phyloP scores from a whole-genome alignment of 2,113 vertebrate genomes.

The Dicentrarchus labrax region DNA sequence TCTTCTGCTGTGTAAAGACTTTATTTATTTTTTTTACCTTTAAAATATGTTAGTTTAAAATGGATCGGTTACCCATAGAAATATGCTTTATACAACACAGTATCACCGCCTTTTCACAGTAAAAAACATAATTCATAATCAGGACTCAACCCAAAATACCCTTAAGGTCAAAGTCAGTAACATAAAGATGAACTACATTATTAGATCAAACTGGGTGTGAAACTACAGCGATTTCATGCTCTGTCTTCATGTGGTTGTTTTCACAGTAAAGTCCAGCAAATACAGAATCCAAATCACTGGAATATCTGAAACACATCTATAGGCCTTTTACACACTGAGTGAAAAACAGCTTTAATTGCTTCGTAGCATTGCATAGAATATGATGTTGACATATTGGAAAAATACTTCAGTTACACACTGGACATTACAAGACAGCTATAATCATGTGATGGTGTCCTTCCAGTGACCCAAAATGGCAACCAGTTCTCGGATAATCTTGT shows the following conservation, averaged over 20 bases:
- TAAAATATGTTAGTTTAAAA: background rate
- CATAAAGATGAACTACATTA: conserved; percentile 1
- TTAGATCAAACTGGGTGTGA: conserved; percentile 7
- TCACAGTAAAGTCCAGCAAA: background rate
- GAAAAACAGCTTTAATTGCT: background rate
- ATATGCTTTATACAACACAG: background rate
- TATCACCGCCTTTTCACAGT: background rate
- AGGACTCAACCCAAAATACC: background rate
- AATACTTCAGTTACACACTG: background rate
- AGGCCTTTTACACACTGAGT: background rate
- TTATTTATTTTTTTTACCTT: background rate
- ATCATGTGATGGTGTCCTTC: background rate
- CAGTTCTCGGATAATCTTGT: background rate
- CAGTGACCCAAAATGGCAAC: background rate
- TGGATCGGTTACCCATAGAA: background rate
- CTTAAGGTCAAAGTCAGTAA: background rate
- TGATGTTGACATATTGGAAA: background rate
- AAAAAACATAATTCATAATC: background rate
- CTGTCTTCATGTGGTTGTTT: background rate
- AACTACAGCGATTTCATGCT: background rate
- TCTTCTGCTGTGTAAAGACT: too few relatives aligned
- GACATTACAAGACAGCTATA: background rate
- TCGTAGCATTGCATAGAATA: background rate
- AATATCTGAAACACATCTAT: background rate
- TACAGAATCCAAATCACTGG: background rate